Evolutionary conservation across 2,797 vertebrate species (phyloP).

Genomic region (Linurgus olivaceus): DNA sequence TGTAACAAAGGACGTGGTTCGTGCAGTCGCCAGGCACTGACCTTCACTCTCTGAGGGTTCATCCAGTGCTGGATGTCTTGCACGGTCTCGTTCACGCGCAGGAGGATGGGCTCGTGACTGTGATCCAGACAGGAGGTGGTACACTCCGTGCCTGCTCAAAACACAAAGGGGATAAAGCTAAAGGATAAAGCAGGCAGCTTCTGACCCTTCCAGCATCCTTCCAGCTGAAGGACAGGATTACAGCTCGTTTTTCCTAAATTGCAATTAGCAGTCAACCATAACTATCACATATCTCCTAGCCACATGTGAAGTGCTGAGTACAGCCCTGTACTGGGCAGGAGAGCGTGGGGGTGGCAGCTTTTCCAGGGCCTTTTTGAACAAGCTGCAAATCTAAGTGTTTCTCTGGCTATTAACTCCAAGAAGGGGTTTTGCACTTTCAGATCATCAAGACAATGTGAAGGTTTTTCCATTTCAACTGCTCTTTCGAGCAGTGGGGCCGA

Average conservation of each 20-base stretch:
- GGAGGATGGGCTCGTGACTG: slow-evolving; percentile 90
- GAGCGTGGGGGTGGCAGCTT: neutral
- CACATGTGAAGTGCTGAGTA: slow-evolving; percentile 17
- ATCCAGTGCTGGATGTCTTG: slow-evolving; percentile 91
- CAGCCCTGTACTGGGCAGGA: neutral
- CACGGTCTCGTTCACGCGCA: slow-evolving; percentile 86
- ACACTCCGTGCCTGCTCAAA: slow-evolving; percentile 86
- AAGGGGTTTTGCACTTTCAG: neutral
- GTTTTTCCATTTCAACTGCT: neutral
- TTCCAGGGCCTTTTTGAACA: neutral
- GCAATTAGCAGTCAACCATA: slow-evolving; percentile 49
- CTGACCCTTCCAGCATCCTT: neutral
- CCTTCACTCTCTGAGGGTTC: slow-evolving; percentile 92
- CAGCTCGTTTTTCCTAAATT: slow-evolving; percentile 12
- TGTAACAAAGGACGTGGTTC: rapidly evolving
- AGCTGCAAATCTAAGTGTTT: neutral
- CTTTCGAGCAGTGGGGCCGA: neutral
- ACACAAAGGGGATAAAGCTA: neutral
- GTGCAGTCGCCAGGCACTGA: slow-evolving; percentile 53
- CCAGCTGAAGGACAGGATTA: slow-evolving; percentile 47
- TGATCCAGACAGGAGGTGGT: slow-evolving; percentile 88
- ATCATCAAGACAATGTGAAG: neutral
- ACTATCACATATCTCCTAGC: slow-evolving; percentile 44
- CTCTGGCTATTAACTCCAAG: slow-evolving; percentile 8
- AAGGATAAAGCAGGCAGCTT: neutral